Evolutionary conservation across 1,140 invertebrate species (phyloP), one percentile per base, ranked within the genome.

Genomic region (Chelonus insularis): DNA sequence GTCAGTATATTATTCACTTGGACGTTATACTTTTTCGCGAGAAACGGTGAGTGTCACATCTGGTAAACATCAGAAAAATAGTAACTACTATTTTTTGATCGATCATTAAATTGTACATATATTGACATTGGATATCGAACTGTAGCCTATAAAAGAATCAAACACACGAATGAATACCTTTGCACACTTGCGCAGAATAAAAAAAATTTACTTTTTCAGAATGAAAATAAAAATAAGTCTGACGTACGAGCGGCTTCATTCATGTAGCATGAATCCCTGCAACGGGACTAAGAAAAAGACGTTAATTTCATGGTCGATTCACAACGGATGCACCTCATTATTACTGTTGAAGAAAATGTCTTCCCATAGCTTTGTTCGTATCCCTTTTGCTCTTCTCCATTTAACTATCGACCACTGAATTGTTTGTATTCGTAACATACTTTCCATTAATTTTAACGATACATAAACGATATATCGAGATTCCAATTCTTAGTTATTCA

Each of bases 221-320:
- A n/a, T n/a, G n/a, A n/a, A n/a, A n/a, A n/a, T n/a, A n/a, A n/a
- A n/a, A n/a, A n/a, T n/a, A n/a, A n/a, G n/a, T n/a, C n/a, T n/a
- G n/a, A n/a, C n/a, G 16, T 14, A 34, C 11, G 7, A 18, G 47
- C 23, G 12, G 25, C 14, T 50, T 11, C 21, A 12, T 50, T 50
- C 47, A 50, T 11, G 21, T 18, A 9, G 12, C n/a, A 23, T 11
- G 25, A 52, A 52, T 14, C 11, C 14, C 7, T 6, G 16, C 14
- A 12, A 52, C 25, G 16, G 12, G n/a, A 12, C 29, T 6, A 52
- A 34, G 6, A 52, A 52, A 52, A 52, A 16, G 9, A 34, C 25
- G 25, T 52, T 32, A 52, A 21, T 52, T 52, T 52, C n/a, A 52
- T 36, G 29, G 25, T 52, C 50, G 5, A 52, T 52, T 32, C 25